These are phyloP conservation scores for Nysson spinosus DNA, from an alignment of 2,888 invertebrate species.

Conservation along the genomic window DNA sequence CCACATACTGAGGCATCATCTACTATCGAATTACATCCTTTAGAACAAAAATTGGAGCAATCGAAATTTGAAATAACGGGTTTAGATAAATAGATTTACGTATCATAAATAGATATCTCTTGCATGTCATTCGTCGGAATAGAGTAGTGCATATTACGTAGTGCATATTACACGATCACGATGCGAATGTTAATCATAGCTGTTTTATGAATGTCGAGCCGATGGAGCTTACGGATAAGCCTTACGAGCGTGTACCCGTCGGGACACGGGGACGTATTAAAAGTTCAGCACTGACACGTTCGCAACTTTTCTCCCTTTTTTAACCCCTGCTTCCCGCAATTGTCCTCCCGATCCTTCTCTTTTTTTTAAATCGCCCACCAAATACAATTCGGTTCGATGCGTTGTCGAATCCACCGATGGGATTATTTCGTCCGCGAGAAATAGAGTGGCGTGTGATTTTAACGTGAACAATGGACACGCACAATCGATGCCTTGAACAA, in stretches of 20 bases:
- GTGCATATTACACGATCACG: not conserved
- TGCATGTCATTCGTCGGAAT: too few species aligned
- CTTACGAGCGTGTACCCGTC: conserved; percentile 29
- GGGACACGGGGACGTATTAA: conserved; percentile 18
- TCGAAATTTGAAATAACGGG: too few species aligned
- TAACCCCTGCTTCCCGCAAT: not conserved
- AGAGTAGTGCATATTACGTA: not conserved
- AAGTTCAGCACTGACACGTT: conserved; percentile 15
- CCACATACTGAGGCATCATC: too few species aligned
- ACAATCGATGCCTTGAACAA: too few species aligned
- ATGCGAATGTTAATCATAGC: conserved; percentile 45
- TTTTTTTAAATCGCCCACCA: conserved; percentile 18
- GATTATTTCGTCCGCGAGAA: conserved; percentile 16
- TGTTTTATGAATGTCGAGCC: conserved; percentile 26
- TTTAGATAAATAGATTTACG: not conserved
- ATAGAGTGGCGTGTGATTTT: conserved; percentile 13
- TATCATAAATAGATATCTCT: too few species aligned
- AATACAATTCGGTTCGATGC: conserved; percentile 32
- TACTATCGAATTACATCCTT: too few species aligned
- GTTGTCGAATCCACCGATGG: conserved; percentile 35
- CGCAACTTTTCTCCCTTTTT: conserved; percentile 19
- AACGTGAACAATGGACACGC: too few species aligned
- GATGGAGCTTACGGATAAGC: conserved; percentile 44
- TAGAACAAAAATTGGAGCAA: too few species aligned
- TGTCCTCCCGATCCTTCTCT: conserved; percentile 1